Evolutionary conservation across 2,113 vertebrate species (phyloP), one percentile per base, ranked within the genome.

Genomic region (Zosterops japonicus): DNA sequence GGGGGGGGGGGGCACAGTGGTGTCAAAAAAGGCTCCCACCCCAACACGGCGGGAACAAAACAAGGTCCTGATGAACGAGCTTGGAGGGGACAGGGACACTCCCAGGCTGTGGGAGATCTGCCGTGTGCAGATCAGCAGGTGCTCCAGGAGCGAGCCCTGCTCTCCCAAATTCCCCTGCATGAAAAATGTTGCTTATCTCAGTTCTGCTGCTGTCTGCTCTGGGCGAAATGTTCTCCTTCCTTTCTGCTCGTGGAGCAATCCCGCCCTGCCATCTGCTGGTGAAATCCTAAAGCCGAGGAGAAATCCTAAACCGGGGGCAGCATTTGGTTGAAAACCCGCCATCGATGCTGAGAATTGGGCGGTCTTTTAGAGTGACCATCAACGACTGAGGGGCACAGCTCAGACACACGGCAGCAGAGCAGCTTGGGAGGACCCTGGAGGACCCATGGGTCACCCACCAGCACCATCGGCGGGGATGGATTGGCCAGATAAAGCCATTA

Each of bases 241-340:
- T 12, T n/a, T 6, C 74, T 2, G 4, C 46, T 36, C 5, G 2
- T 31, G 53, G 42, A 19, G 65, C 86, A 71, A 93, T 97, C 78
- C 67, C 63, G 33, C 65, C 83, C 96, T 98, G 97, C 92, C 97
- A 95, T 77, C 98, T 98, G 65, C 95, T 93, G 97, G 96, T 70
- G 60, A 59, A 39, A 67, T 39, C 71, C 78, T 35, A 35, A n/a
- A 12, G 41, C 36, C 23, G 6, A 52, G 56, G 41, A 65, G 67
- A 86, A 83, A 85, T 22, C 75, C 77, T 10, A 53, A 69, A 12
- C 6, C 36, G 7, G 21, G 25, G 7, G 7, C 47, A 52, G 39
- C 27, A 2, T 31, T 39, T 27, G 72, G 50, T 5, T 20, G 29
- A 8, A 44, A 78, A 19, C 12, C 23, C 14, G 28, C 39, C 68